Evolutionary conservation across 2,888 invertebrate genomes (phyloP), one percentile per base, ranked within the genome.

Genomic region (Parasteatoda lunata): DNA sequence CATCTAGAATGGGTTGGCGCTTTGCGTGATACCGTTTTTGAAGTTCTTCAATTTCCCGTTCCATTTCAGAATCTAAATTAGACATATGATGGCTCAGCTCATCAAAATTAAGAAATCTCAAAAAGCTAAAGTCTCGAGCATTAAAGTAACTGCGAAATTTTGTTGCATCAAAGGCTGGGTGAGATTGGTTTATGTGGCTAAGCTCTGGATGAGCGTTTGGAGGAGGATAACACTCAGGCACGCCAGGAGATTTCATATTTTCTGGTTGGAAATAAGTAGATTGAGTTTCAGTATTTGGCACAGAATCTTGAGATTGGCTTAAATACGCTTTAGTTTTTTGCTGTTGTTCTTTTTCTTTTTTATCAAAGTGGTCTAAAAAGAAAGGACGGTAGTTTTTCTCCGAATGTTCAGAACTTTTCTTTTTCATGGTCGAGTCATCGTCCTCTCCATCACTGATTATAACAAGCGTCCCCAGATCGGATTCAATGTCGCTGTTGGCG

Each of bases 1-100:
- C 99, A 93, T 99, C 99, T 91, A 98, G 94, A 91, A 99, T 99
- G 90, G 99, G 99, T 92, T 99, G 98, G 83, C 99, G 94, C 93
- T 99, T 99, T 90, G 97, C 96, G 93, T 97, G 97, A 94, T 98
- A 99, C 91, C 97, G 95, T 91, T 96, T 95, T 91, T 97, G 95
- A 89, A 99, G 94, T 92, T 97, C 97, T 91, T 98, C 98, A 91
- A 99, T 98, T 93, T 99, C 99, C 82, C 96, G 95, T 93, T 99
- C 99, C 98, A 99, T 99, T 93, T 99, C 98, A 54, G 96, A 95
- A 93, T 99, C 99, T 91, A 99, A 94, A 91, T 95, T 96, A 89
- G 96, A 94, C 95, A 99, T 96, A 91, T 97, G 95, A 91, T 95
- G 95, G 93, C 98, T 96, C 90, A 99, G 94, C 93, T 99, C 98